These are phyloP conservation scores for Ormyrus thymus DNA, from an alignment of 2,888 invertebrate genomes.

Conservation along the genomic window DNA sequence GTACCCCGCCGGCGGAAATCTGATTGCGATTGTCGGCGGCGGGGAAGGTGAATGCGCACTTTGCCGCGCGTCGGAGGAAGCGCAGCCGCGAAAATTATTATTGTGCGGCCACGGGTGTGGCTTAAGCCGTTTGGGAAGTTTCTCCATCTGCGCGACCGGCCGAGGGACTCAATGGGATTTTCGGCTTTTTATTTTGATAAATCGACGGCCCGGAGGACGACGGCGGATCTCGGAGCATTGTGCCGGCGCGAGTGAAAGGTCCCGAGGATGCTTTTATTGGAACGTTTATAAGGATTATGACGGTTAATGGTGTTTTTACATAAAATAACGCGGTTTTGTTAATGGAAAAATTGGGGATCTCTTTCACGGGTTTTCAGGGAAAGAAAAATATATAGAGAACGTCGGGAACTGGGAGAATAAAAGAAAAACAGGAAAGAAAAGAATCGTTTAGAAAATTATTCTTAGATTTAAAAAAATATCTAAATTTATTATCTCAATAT, in stretches of 20 bases:
- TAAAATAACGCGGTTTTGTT: neutral
- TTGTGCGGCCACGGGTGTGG: neutral
- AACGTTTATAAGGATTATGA: too few species aligned
- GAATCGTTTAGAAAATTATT: too few species aligned
- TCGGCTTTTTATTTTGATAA: constrained; percentile 18
- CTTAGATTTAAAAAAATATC: too few species aligned
- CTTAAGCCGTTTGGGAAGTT: constrained; percentile 30
- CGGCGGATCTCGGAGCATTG: too few species aligned
- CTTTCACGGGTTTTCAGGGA: neutral
- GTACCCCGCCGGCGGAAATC: constrained; percentile 16
- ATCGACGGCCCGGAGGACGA: neutral
- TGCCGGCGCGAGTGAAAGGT: too few species aligned
- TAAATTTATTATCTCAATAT: too few species aligned
- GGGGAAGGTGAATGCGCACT: constrained; percentile 28
- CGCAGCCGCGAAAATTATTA: too few species aligned
- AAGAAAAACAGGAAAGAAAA: too few species aligned
- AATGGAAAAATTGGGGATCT: neutral
- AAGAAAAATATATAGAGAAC: too few species aligned
- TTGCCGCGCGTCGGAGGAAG: neutral
- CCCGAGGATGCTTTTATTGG: too few species aligned
- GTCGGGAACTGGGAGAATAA: too few species aligned
- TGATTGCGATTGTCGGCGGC: constrained; percentile 18
- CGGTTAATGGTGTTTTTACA: neutral
- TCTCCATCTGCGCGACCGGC: neutral
- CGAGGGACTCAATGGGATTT: too few species aligned